phyloP scores from a whole-genome alignment of 2,113 vertebrate genomes.

The Thalassoma bifasciatum region DNA sequence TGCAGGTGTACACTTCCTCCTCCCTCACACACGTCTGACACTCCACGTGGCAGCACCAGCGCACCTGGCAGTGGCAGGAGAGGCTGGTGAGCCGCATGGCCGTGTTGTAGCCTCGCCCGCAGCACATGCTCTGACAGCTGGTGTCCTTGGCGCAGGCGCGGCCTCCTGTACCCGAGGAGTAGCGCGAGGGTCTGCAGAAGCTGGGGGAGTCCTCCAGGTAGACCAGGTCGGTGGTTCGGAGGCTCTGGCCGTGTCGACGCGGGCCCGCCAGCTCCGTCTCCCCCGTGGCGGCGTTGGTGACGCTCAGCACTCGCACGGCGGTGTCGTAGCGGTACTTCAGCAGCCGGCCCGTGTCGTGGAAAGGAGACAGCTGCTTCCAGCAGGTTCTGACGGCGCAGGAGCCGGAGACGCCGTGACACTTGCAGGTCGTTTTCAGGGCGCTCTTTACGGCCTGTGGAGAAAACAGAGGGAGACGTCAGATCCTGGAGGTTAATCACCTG shows the following conservation, averaged over 20 bases:
- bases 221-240: conserved; percentile 89
- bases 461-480: conserved; percentile 65
- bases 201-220: conserved; percentile 97
- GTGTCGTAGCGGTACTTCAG: conserved; percentile 93
- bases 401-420: conserved; percentile 97
- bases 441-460: conserved; percentile 92
- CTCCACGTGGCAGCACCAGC: conserved; percentile 99
- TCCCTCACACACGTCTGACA: conserved; percentile 95
- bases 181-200: conserved; percentile 94
- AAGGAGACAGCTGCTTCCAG: conserved; percentile 97
- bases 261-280: conserved; percentile 88
- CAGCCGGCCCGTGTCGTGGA: conserved; percentile 92
- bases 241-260: conserved; percentile 77
- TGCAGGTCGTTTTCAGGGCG: conserved; percentile 96
- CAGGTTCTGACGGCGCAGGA: conserved; percentile 96
- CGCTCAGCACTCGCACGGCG: conserved; percentile 90
- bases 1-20: conserved; percentile 97
- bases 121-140: conserved; percentile 95
- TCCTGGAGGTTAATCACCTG: conserved; percentile 78
- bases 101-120: conserved; percentile 96
- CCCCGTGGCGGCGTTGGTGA: conserved; percentile 92
- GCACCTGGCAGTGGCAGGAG: conserved; percentile 97
- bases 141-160: conserved; percentile 92
- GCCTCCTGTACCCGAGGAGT: conserved; percentile 91
- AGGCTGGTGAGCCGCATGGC: conserved; percentile 92